These are phyloP conservation scores for Isaurus tuberculatus DNA, from an alignment of 92 coral and sea anemone genomes.

Conservation along the genomic window DNA sequence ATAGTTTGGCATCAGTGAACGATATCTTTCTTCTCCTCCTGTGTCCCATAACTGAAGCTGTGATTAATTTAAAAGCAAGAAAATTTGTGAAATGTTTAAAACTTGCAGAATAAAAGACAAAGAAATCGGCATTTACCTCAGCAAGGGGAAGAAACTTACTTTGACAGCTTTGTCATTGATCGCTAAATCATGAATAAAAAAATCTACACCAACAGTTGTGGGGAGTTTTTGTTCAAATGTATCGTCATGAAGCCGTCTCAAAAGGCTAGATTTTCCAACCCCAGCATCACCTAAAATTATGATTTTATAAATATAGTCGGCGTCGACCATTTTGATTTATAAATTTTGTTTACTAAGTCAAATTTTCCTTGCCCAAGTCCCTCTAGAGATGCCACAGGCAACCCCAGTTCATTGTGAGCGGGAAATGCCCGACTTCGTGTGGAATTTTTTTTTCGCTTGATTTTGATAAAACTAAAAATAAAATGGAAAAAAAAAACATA, in stretches of 20 bases:
- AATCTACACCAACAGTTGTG: slow-evolving; percentile 93
- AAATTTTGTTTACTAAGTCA: neutral
- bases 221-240: slow-evolving; percentile 73
- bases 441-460: too few relatives aligned
- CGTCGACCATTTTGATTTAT: slow-evolving; percentile 63
- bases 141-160: slow-evolving; percentile 40
- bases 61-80: neutral
- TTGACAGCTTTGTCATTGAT: slow-evolving; percentile 76
- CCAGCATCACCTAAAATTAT: slow-evolving; percentile 83
- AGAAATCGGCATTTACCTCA: neutral
- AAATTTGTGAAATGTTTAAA: neutral
- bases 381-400: neutral
- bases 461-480: too few relatives aligned
- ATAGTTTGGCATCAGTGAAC: slow-evolving; percentile 77
- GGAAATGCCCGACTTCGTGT: too few relatives aligned
- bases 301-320: slow-evolving; percentile 82
- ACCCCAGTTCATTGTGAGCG: too few relatives aligned
- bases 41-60: slow-evolving; percentile 98
- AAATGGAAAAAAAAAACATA: too few relatives aligned
- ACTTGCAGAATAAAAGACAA: too few relatives aligned
- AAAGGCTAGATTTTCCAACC: slow-evolving; percentile 97
- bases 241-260: slow-evolving; percentile 76
- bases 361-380: neutral
- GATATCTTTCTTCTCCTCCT: slow-evolving; percentile 93
- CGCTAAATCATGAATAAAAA: slow-evolving; percentile 83